Percentiles rank a stretch among this genome's conserved stretches.
These are phyloP conservation scores for Yponomeuta cagnagella DNA, from an alignment of 2,888 invertebrate species.

Conservation along the genomic window DNA sequence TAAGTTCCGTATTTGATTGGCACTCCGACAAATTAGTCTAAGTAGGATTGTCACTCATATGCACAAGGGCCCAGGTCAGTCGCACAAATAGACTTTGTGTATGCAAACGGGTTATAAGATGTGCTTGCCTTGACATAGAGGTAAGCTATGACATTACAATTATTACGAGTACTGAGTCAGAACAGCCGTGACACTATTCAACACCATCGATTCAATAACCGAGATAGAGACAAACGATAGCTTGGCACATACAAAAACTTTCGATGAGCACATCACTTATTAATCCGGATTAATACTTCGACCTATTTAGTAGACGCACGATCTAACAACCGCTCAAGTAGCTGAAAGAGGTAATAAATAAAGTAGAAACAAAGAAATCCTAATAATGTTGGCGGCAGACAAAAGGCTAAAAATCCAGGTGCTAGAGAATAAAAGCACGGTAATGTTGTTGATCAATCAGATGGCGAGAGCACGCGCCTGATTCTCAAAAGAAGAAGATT, in stretches of 20 bases:
- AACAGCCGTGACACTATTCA: constrained; percentile 55
- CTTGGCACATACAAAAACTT: constrained; percentile 18
- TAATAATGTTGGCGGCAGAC: constrained; percentile 22
- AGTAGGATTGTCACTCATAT: too few species aligned
- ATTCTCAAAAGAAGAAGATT: not conserved
- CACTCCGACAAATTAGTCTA: too few species aligned
- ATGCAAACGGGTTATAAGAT: constrained; percentile 35
- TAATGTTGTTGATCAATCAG: constrained; percentile 49
- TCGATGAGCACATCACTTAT: constrained; percentile 13
- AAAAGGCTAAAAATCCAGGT: constrained; percentile 29
- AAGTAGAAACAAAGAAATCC: constrained; percentile 15
- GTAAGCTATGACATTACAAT: constrained; percentile 36
- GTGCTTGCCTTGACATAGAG: constrained; percentile 58
- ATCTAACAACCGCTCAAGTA: not conserved
- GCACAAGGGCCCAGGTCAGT: not conserved
- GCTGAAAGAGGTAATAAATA: constrained; percentile 11
- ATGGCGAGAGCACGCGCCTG: constrained; percentile 44
- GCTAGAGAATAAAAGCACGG: constrained; percentile 33
- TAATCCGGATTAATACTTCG: constrained; percentile 15
- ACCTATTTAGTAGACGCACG: constrained; percentile 13
- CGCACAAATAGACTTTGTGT: constrained; percentile 7
- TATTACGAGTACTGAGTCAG: constrained; percentile 21
- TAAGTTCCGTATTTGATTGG: too few species aligned
- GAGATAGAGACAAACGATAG: constrained; percentile 19
- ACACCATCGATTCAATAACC: constrained; percentile 26